Conservation (phyloP, 2,888 invertebrate species). For the Callimorpha dominula region DNA sequence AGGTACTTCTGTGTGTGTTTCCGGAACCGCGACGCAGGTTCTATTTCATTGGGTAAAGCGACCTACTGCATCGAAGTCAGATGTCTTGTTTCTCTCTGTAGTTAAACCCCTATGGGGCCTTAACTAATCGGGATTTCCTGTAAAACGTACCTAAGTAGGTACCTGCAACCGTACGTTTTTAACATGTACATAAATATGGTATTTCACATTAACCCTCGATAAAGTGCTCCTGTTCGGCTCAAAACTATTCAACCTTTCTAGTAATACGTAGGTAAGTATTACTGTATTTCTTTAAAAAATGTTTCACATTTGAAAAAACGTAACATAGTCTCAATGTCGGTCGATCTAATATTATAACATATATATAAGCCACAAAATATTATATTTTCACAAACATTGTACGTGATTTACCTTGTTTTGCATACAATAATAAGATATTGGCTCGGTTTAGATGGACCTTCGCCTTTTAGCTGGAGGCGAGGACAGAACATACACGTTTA, state of each 20-base stretch:
- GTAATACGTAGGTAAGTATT: no score
- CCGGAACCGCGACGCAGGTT: no score
- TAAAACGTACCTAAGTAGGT: neutral
- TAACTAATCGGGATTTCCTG: neutral
- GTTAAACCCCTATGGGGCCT: neutral
- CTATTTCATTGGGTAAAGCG: no score
- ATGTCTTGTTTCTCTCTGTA: neutral
- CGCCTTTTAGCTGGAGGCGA: slow-evolving; percentile 50
- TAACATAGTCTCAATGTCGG: neutral
- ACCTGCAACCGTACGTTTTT: no score
- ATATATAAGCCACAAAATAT: neutral
- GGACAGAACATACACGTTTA: slow-evolving; percentile 30
- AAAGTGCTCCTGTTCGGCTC: no score
- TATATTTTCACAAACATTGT: slow-evolving; percentile 30
- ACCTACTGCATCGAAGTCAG: neutral
- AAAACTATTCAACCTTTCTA: no score
- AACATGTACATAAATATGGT: no score
- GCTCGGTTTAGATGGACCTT: slow-evolving; percentile 35
- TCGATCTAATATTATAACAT: neutral
- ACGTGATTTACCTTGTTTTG: slow-evolving; percentile 58
- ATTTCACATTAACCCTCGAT: no score
- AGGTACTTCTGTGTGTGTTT: no score
- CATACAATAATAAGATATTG: slow-evolving; percentile 57
- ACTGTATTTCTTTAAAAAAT: neutral
- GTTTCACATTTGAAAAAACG: neutral